Percentiles rank a stretch among this genome's conserved stretches.
Evolutionary conservation across 2,113 vertebrate species (phyloP).

Genomic region (Hydrochoerus hydrochaeris): DNA sequence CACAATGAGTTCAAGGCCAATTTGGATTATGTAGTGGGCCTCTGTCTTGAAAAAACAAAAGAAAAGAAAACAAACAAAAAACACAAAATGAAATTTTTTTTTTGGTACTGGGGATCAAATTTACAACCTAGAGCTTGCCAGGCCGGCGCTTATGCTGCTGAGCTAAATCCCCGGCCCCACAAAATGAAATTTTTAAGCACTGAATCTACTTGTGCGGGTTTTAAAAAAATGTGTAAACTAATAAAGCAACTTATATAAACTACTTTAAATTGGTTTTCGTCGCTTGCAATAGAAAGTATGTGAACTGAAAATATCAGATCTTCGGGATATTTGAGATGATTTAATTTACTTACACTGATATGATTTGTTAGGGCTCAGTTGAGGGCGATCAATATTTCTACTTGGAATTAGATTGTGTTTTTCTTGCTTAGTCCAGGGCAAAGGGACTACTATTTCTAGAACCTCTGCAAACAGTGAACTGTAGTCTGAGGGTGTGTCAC

Average conservation of each 20-base stretch:
- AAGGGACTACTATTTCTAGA: background rate
- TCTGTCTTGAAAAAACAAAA: background rate
- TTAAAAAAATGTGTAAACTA: background rate
- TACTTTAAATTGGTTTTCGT: background rate
- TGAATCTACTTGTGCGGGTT: background rate
- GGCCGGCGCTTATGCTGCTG: no score
- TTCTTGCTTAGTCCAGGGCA: conserved; percentile 24
- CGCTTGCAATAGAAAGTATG: conserved; percentile 2
- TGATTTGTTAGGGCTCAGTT: background rate
- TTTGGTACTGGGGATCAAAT: no score
- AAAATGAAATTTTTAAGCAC: background rate
- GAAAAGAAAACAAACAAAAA: background rate
- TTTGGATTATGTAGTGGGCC: background rate
- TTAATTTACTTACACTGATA: conserved; percentile 41
- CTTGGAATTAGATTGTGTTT: background rate
- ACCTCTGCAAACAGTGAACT: background rate
- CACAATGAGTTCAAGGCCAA: background rate
- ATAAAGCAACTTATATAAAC: conserved; percentile 42
- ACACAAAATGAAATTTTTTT: background rate
- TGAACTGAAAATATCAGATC: background rate
- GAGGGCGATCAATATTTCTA: background rate
- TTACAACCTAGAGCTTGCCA: no score
- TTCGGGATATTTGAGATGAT: background rate
- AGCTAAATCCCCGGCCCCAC: no score
- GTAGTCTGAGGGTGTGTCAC: background rate